Evolutionary conservation across 1,140 invertebrate genomes (phyloP).

Genomic region (Plutomurus gul): DNA sequence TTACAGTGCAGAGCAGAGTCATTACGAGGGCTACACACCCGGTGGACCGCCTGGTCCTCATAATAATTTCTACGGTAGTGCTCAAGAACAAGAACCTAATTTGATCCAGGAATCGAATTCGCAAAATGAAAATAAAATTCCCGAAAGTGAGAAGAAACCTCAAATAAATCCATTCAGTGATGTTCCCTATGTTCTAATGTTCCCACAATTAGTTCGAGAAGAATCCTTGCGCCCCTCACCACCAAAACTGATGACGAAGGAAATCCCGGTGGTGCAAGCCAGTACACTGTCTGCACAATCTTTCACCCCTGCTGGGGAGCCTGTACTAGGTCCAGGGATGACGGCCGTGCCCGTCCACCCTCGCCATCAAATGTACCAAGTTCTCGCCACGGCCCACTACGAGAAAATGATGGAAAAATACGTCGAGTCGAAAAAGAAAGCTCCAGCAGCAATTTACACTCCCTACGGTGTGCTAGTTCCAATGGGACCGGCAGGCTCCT

Average conservation of each 20-base stretch:
- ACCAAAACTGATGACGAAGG: conserved; percentile 31
- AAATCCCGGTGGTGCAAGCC: conserved; percentile 43
- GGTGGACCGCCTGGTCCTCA: background rate
- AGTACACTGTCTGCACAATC: background rate
- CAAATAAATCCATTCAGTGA: conserved; percentile 45
- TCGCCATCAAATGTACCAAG: conserved; percentile 51
- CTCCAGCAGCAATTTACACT: conserved; percentile 50
- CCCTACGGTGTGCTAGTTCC: conserved; percentile 52
- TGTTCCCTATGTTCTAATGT: conserved; percentile 53
- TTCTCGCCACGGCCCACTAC: conserved; percentile 49
- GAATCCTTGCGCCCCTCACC: conserved; percentile 29
- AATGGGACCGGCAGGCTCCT: conserved; percentile 30
- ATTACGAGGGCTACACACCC: background rate
- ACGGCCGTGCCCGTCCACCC: conserved; percentile 49
- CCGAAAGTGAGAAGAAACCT: background rate
- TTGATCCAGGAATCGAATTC: background rate
- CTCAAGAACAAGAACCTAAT: background rate
- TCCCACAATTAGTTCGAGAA: conserved; percentile 37
- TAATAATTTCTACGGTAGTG: conserved; percentile 8
- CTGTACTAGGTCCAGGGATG: conserved; percentile 36
- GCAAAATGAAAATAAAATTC: background rate
- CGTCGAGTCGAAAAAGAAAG: conserved; percentile 40
- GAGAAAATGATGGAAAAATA: conserved; percentile 46
- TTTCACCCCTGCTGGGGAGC: conserved; percentile 14
- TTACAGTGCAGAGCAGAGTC: background rate